These are phyloP conservation scores for Xanthia icteritia DNA, from an alignment of 2,888 invertebrate genomes.

Conservation along the genomic window DNA sequence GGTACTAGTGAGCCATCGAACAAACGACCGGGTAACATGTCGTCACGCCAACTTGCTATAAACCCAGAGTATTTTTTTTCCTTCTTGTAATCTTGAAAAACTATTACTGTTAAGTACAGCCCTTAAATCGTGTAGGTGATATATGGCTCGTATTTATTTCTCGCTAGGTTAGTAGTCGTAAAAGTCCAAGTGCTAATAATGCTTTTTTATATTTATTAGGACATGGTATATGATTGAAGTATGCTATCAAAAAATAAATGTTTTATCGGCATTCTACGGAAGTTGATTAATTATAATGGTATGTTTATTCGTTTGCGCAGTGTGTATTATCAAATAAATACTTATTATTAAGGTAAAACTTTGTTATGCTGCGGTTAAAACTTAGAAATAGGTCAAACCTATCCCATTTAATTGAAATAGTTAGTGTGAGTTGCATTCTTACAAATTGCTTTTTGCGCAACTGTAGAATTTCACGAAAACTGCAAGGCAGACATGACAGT, in stretches of 20 bases:
- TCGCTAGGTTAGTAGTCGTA: conserved; percentile 23
- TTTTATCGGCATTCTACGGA: conserved; percentile 53
- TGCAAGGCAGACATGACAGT: neutral
- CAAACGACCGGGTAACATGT: conserved; percentile 62
- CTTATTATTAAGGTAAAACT: conserved; percentile 28
- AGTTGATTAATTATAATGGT: conserved; percentile 52
- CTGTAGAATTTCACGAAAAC: neutral
- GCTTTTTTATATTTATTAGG: conserved; percentile 22
- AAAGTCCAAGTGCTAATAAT: conserved; percentile 27
- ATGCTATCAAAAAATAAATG: conserved; percentile 21
- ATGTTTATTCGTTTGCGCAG: conserved; percentile 51
- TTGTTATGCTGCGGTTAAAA: conserved; percentile 25
- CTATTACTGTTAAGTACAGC: conserved; percentile 43
- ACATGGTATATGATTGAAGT: conserved; percentile 21
- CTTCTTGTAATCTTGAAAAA: conserved; percentile 35
- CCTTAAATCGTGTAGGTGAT: conserved; percentile 40
- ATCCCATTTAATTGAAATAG: neutral
- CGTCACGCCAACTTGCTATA: conserved; percentile 61
- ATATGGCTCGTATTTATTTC: conserved; percentile 33
- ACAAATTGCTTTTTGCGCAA: neutral
- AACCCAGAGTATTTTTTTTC: conserved; percentile 18
- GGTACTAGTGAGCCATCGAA: conserved; percentile 57
- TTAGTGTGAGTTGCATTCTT: neutral
- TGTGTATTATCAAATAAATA: conserved; percentile 18
- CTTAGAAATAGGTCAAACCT: conserved; percentile 49